phyloP scores from a whole-genome alignment of 2,797 vertebrate genomes.

The Synanceia verrucosa region DNA sequence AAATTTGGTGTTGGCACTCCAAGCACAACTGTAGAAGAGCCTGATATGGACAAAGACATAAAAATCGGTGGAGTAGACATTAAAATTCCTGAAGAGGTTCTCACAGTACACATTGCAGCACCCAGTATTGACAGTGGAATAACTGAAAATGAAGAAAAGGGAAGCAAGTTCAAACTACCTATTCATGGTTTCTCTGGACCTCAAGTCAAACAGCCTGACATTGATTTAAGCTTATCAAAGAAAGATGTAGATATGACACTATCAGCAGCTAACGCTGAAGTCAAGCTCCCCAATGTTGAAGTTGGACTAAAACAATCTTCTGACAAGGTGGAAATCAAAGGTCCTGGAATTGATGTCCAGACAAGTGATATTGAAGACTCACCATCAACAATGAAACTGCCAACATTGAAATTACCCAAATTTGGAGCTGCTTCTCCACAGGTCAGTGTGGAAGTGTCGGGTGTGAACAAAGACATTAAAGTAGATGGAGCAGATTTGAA shows the following conservation, averaged over 20 bases:
- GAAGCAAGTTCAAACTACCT: conserved; percentile 48
- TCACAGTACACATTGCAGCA: background rate
- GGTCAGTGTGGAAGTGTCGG: background rate
- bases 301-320: conserved; percentile 22
- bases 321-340: conserved; percentile 34
- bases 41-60: conserved; percentile 2
- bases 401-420: conserved; percentile 43
- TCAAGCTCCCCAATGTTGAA: conserved; percentile 32
- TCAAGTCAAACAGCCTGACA: conserved; percentile 18
- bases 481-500: conserved; percentile 17
- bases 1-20: conserved; percentile 46
- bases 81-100: background rate
- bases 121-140: conserved; percentile 5
- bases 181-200: background rate
- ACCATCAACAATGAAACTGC: conserved; percentile 54
- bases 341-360: conserved; percentile 17
- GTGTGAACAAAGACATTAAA: background rate
- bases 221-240: conserved; percentile 42
- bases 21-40: background rate
- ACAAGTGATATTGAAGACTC: conserved; percentile 10
- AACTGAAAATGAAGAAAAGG: background rate
- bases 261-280: conserved; percentile 25
- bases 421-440: conserved; percentile 35
- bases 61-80: conserved; percentile 29
- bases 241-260: conserved; percentile 60